Evolutionary conservation across 2,113 vertebrate genomes (phyloP).

Genomic region (Epinephelus lanceolatus): DNA sequence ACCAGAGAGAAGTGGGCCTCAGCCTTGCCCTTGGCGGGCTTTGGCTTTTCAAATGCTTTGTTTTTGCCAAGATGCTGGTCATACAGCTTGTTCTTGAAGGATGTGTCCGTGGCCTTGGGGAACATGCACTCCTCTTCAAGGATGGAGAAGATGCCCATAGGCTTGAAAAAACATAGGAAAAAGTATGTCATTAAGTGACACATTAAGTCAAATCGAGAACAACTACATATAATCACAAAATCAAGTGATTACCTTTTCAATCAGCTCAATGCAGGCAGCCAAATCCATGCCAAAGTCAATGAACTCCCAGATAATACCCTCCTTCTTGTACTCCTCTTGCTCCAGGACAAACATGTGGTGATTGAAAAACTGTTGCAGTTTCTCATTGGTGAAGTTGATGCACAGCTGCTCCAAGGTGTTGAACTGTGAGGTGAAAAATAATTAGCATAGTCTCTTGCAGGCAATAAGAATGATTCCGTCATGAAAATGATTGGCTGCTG

Average conservation of each 20-base stretch:
- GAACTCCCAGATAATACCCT: conserved; percentile 92
- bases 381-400: conserved; percentile 93
- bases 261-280: conserved; percentile 92
- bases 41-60: conserved; percentile 89
- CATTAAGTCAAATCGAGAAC: not conserved
- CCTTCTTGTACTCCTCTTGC: conserved; percentile 92
- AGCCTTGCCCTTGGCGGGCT: conserved; percentile 87
- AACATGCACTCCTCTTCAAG: conserved; percentile 87
- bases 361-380: conserved; percentile 93
- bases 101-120: conserved; percentile 80
- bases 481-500: not conserved
- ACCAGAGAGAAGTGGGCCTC: conserved; percentile 92
- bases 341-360: conserved; percentile 90
- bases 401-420: conserved; percentile 92
- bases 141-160: conserved; percentile 88
- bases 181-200: not conserved
- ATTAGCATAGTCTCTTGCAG: not conserved
- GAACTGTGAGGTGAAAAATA: conserved; percentile 76
- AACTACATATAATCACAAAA: not conserved
- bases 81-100: conserved; percentile 80
- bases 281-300: conserved; percentile 94
- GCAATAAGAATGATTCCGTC: not conserved
- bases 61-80: conserved; percentile 77
- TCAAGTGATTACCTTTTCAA: conserved; percentile 87
- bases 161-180: conserved; percentile 59